These are phyloP conservation scores for Schizothorax lantsangensis DNA, from an alignment of 2,797 vertebrate genomes.

Conservation along the genomic window DNA sequence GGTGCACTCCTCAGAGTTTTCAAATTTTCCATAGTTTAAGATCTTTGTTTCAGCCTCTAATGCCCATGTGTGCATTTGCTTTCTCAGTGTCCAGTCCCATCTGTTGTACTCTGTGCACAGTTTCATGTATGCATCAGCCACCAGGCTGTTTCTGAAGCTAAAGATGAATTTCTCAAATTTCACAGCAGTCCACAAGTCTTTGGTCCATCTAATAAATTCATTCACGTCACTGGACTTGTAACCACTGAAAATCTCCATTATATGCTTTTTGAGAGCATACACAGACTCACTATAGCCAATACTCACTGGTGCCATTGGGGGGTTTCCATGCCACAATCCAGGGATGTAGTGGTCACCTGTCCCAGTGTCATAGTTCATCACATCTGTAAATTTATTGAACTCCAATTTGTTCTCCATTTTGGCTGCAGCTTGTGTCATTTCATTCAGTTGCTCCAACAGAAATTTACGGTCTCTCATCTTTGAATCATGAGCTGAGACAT, in stretches of 20 bases:
- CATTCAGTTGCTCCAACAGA: not conserved
- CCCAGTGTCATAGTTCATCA: not conserved
- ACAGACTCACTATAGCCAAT: slow-evolving; percentile 78
- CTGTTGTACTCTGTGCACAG: slow-evolving; percentile 50
- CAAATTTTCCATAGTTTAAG: slow-evolving; percentile 24
- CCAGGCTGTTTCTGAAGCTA: slow-evolving; percentile 65
- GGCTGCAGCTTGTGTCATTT: slow-evolving; percentile 18
- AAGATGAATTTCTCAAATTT: slow-evolving; percentile 62
- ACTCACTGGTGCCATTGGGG: slow-evolving; percentile 83
- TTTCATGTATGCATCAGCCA: slow-evolving; percentile 61
- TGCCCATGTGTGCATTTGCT: slow-evolving; percentile 63
- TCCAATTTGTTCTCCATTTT: not conserved
- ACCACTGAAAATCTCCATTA: slow-evolving; percentile 67
- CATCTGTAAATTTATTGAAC: not conserved
- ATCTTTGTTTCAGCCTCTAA: slow-evolving; percentile 65
- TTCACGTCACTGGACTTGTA: slow-evolving; percentile 60
- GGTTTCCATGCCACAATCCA: slow-evolving; percentile 80
- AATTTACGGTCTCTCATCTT: slow-evolving; percentile 48
- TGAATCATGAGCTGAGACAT: slow-evolving; percentile 70
- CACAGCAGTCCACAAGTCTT: slow-evolving; percentile 67
- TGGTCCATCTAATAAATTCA: slow-evolving; percentile 69
- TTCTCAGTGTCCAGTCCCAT: slow-evolving; percentile 66
- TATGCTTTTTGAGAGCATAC: slow-evolving; percentile 70
- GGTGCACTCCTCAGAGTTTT: not conserved
- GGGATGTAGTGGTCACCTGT: slow-evolving; percentile 68